These are phyloP conservation scores for Phenganax marumi DNA, from an alignment of 92 coral and sea anemone species.

Conservation along the genomic window DNA sequence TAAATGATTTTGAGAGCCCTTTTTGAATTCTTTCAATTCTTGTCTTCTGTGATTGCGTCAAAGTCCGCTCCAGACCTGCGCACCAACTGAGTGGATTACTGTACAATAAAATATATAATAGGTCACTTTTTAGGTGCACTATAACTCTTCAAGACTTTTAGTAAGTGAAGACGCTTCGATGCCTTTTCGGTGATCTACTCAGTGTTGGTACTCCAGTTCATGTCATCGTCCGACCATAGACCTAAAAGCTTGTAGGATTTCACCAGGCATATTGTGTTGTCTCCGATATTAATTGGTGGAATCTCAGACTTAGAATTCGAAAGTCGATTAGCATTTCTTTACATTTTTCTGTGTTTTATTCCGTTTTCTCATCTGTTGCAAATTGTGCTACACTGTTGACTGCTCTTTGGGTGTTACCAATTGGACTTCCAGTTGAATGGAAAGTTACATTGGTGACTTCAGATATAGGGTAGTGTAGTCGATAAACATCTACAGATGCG, in stretches of 20 bases:
- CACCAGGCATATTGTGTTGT: not conserved
- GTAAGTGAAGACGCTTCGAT: not conserved
- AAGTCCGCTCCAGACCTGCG: not conserved
- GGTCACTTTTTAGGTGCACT: not conserved
- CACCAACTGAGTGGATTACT: not conserved
- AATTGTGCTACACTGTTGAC: too few species aligned
- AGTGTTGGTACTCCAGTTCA: not conserved
- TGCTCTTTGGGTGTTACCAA: not conserved
- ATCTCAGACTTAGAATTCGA: not conserved
- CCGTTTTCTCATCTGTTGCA: not conserved
- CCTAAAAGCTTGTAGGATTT: not conserved
- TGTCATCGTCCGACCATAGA: not conserved
- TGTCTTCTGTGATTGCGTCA: not conserved
- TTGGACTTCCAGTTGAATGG: too few species aligned
- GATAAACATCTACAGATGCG: not conserved
- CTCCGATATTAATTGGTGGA: not conserved
- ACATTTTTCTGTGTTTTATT: not conserved
- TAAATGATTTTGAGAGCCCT: not conserved
- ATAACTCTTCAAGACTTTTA: not conserved
- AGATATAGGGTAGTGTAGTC: not conserved
- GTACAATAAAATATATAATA: not conserved
- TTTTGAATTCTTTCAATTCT: not conserved
- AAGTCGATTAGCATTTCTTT: slow-evolving; percentile 14
- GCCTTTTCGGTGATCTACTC: slow-evolving; percentile 5
- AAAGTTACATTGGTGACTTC: not conserved